These are phyloP conservation scores for Lepidurus packardi DNA, from an alignment of 1,140 invertebrate genomes.

Conservation along the genomic window DNA sequence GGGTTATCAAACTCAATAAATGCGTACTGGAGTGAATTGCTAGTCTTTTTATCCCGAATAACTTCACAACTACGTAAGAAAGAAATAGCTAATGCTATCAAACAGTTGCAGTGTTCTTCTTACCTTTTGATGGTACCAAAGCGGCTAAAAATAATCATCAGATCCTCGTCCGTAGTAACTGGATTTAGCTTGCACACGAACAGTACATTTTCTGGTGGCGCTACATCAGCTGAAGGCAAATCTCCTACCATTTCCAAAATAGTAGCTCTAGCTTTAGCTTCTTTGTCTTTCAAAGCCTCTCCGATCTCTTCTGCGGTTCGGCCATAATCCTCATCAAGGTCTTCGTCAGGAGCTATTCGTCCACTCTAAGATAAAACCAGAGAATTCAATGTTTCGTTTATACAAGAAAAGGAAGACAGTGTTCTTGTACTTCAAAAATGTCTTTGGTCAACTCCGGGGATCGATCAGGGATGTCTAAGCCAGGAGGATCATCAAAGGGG, in stretches of 20 bases:
- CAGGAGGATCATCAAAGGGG: slow-evolving; percentile 83
- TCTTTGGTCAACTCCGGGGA: slow-evolving; percentile 85
- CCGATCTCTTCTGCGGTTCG: slow-evolving; percentile 74
- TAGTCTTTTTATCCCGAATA: slow-evolving; percentile 85
- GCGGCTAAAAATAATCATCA: slow-evolving; percentile 95
- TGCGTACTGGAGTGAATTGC: slow-evolving; percentile 96
- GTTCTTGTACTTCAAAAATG: slow-evolving; percentile 42
- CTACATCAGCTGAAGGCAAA: slow-evolving; percentile 92
- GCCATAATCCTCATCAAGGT: slow-evolving; percentile 84
- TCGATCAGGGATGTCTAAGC: slow-evolving; percentile 65
- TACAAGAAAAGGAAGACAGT: neutral
- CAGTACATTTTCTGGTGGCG: slow-evolving; percentile 96
- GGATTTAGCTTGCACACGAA: slow-evolving; percentile 99
- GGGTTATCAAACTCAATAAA: slow-evolving; percentile 97
- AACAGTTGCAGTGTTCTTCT: neutral
- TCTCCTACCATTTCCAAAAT: slow-evolving; percentile 99
- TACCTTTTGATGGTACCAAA: slow-evolving; percentile 86
- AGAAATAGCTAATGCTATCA: slow-evolving; percentile 32
- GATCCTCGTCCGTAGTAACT: slow-evolving; percentile 93
- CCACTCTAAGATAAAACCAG: slow-evolving; percentile 55
- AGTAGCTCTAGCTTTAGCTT: slow-evolving; percentile 92
- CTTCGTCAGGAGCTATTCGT: slow-evolving; percentile 89
- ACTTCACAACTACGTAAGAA: slow-evolving; percentile 76
- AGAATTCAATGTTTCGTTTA: neutral
- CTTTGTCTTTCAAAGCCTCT: slow-evolving; percentile 82